A percentile compares a stretch with the other conserved stretches of the same genome.
phyloP scores from a whole-genome alignment of 2,888 invertebrate species.

The Tineola bisselliella region DNA sequence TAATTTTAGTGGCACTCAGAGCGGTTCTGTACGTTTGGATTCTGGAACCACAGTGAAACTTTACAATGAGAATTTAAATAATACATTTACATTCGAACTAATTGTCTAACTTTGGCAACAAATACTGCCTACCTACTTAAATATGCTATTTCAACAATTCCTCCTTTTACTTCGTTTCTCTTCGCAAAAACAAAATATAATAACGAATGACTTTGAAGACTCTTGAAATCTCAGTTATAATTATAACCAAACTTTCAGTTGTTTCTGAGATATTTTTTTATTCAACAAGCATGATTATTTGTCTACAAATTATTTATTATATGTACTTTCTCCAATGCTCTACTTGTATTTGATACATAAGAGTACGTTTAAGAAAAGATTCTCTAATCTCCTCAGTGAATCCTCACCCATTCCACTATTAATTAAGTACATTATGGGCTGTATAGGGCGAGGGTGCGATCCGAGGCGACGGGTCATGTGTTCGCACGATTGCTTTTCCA shows the following conservation, averaged over 20 bases:
- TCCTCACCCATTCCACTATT: not conserved
- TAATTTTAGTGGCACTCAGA: constrained; percentile 59
- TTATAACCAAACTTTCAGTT: too few species aligned
- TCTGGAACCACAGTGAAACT: constrained; percentile 54
- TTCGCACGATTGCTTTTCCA: constrained; percentile 13
- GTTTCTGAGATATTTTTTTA: too few species aligned
- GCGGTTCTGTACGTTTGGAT: constrained; percentile 42
- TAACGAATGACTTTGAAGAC: not conserved
- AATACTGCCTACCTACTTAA: constrained; percentile 11
- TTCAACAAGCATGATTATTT: too few species aligned
- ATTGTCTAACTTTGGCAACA: constrained; percentile 7
- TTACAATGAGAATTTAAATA: constrained; percentile 12
- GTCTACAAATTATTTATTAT: too few species aligned
- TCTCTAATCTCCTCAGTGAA: not conserved
- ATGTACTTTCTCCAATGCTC: too few species aligned
- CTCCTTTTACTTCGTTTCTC: not conserved
- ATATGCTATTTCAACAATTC: constrained; percentile 9
- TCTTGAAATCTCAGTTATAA: not conserved
- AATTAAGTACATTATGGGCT: constrained; percentile 11
- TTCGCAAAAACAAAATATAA: not conserved
- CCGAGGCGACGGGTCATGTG: constrained; percentile 13
- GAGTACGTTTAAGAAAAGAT: not conserved
- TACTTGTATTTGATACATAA: not conserved
- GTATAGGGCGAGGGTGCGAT: not conserved
- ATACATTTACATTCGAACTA: constrained; percentile 13